Percentiles rank a stretch among this genome's conserved stretches.
phyloP scores from a whole-genome alignment of 2,888 invertebrate genomes.

The Hermodice carunculata region DNA sequence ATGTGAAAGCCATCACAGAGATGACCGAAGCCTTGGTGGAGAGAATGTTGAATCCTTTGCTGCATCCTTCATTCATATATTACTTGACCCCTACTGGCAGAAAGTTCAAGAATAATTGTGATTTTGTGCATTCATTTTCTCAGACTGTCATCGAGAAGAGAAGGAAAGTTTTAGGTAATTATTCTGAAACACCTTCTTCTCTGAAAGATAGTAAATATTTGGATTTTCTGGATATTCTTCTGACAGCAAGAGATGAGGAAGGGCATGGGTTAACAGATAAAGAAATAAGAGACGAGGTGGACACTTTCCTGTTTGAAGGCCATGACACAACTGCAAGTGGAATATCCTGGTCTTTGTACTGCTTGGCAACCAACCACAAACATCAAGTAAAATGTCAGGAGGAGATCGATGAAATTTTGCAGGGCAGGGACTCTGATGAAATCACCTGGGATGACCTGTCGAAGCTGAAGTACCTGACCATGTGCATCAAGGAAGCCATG shows the following conservation, averaged over 20 bases:
- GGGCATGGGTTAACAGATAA: conserved; percentile 51
- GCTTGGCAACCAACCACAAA: background rate
- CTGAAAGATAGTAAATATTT: no score
- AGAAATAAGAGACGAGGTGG: conserved; percentile 58
- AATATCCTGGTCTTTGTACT: background rate
- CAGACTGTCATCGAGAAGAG: conserved; percentile 57
- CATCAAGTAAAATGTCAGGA: background rate
- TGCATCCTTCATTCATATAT: conserved; percentile 46
- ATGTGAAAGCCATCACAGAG: conserved; percentile 48
- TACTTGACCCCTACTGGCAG: conserved; percentile 45
- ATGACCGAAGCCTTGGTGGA: conserved; percentile 32
- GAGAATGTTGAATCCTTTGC: conserved; percentile 37
- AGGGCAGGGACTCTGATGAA: conserved; percentile 7
- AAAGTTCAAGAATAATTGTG: conserved; percentile 51
- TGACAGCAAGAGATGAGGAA: conserved; percentile 42
- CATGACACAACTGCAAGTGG: conserved; percentile 3
- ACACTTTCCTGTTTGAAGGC: conserved; percentile 49
- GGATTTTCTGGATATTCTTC: conserved; percentile 39
- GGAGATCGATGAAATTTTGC: background rate
- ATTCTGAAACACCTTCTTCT: no score
- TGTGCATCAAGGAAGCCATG: conserved; percentile 54
- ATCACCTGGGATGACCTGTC: conserved; percentile 50
- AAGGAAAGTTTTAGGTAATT: no score
- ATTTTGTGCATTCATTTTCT: conserved; percentile 56
- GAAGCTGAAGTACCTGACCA: conserved; percentile 48